These are phyloP conservation scores for Clarias laeviceps DNA, from an alignment of 2,797 vertebrate species.

Conservation along the genomic window DNA sequence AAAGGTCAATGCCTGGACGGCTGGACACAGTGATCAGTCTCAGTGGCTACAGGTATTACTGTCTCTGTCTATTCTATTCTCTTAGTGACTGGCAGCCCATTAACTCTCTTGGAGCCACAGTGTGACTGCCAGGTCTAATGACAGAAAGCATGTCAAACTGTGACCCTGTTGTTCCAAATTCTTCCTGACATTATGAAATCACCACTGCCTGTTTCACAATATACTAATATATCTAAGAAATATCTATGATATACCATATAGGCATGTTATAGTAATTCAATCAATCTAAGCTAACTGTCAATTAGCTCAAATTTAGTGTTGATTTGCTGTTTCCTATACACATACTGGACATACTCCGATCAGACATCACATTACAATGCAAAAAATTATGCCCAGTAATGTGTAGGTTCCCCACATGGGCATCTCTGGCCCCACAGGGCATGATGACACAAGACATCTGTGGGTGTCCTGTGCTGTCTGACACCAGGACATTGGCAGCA, in stretches of 20 bases:
- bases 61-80: not conserved
- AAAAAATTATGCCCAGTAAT: too few relatives aligned
- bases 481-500: too few relatives aligned
- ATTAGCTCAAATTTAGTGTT: not conserved
- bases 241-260: not conserved
- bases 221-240: not conserved
- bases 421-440: too few relatives aligned
- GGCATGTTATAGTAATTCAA: not conserved
- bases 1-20: conserved; percentile 98
- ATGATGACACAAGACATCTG: too few relatives aligned
- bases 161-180: conserved; percentile 15
- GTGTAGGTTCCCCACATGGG: too few relatives aligned
- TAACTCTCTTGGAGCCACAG: conserved; percentile 3
- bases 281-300: not conserved
- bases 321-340: not conserved
- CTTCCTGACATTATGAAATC: not conserved
- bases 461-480: too few relatives aligned
- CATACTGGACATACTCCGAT: not conserved
- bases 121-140: conserved; percentile 16
- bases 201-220: not conserved
- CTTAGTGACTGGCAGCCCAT: conserved; percentile 18
- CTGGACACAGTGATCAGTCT: conserved; percentile 94
- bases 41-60: conserved; percentile 94
- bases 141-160: conserved; percentile 17
- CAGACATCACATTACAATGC: too few relatives aligned